phyloP scores from a whole-genome alignment of 2,113 vertebrate species.

The Oreocharis arfaki region DNA sequence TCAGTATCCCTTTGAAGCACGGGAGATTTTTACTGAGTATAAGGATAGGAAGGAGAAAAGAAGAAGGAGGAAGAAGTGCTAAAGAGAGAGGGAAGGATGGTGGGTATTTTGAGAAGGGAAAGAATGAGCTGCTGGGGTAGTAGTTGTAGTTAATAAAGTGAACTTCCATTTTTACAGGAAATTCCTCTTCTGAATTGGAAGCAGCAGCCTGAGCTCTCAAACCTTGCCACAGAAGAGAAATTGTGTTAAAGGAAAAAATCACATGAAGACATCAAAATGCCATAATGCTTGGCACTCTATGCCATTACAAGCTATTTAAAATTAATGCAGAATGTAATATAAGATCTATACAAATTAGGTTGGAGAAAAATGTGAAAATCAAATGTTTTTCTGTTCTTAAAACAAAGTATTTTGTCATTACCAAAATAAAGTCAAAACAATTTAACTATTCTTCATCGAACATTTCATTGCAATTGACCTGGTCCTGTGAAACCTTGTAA shows the following conservation, averaged over 20 bases:
- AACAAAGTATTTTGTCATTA: conserved; percentile 8
- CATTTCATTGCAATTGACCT: not conserved
- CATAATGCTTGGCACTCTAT: not conserved
- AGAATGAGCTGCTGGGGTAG: not conserved
- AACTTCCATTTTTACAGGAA: not conserved
- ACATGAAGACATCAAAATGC: not conserved
- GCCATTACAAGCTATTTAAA: conserved; percentile 1
- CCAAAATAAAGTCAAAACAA: conserved; percentile 29
- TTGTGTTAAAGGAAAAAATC: not conserved
- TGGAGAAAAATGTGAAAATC: not conserved
- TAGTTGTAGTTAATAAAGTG: not conserved
- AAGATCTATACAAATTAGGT: conserved; percentile 12
- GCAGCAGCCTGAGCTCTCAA: not conserved
- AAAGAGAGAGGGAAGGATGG: not conserved
- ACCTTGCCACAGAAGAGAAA: not conserved
- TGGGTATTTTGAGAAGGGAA: not conserved
- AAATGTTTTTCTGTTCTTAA: not conserved
- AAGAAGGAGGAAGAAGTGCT: not conserved
- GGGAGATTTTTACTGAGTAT: not conserved
- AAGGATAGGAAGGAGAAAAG: not conserved
- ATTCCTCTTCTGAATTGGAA: not conserved
- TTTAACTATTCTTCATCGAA: not conserved
- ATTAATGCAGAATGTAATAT: not conserved
- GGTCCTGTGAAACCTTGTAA: not conserved
- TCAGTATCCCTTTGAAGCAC: not conserved